phyloP scores from a whole-genome alignment of 2,113 vertebrate genomes.

The Todiramphus chloris region DNA sequence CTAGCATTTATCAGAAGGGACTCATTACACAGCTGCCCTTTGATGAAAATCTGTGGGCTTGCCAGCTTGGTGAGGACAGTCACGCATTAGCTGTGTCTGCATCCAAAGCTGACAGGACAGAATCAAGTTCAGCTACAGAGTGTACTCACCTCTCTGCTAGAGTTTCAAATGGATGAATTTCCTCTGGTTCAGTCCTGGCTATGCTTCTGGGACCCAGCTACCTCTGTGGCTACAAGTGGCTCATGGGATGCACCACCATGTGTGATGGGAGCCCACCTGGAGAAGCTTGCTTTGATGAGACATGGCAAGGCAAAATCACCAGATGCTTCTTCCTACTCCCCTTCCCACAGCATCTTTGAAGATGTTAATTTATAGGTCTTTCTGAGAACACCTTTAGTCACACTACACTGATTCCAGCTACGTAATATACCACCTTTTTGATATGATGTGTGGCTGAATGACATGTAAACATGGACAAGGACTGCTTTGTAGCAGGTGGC shows the following conservation, averaged over 20 bases:
- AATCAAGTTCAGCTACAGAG: not conserved
- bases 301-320: not conserved
- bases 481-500: not conserved
- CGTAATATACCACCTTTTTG: not conserved
- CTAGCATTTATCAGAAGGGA: not conserved
- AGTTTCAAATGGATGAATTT: not conserved
- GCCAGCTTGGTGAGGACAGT: not conserved
- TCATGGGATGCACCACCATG: not conserved
- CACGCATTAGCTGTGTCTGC: not conserved
- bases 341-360: not conserved
- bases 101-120: not conserved
- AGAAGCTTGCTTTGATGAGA: not conserved
- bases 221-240: not conserved
- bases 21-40: not conserved
- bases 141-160: not conserved
- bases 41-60: not conserved
- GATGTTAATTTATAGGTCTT: not conserved
- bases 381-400: not conserved
- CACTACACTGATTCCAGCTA: not conserved
- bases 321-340: accelerated
- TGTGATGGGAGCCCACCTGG: not conserved
- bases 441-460: not conserved
- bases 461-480: not conserved
- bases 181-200: not conserved
- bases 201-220: not conserved